phyloP scores from a whole-genome alignment of 2,888 invertebrate genomes.

The Lasioglossum figueresi region DNA sequence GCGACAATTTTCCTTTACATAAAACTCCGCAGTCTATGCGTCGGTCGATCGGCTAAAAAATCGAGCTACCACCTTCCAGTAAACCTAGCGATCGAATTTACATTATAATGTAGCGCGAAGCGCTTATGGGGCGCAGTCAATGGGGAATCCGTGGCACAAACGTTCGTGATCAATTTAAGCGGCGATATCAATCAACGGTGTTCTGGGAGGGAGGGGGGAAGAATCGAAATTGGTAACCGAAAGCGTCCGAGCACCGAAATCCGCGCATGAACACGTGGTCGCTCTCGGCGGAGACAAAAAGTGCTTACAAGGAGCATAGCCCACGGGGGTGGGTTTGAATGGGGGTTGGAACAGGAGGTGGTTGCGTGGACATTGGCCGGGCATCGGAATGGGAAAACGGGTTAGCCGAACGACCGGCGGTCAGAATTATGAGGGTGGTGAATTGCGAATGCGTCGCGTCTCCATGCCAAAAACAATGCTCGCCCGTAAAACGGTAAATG shows the following conservation, averaged over 20 bases:
- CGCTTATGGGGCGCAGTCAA: neutral
- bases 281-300: slow-evolving; percentile 58
- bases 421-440: slow-evolving; percentile 71
- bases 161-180: slow-evolving; percentile 2
- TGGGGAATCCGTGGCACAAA: neutral
- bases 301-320: slow-evolving; percentile 60
- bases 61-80: neutral
- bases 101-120: neutral
- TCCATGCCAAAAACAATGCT: slow-evolving; percentile 63
- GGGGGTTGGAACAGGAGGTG: slow-evolving; percentile 37
- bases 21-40: no score
- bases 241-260: slow-evolving; percentile 33
- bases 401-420: slow-evolving; percentile 74
- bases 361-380: slow-evolving; percentile 64
- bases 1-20: no score
- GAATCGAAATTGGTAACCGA: slow-evolving; percentile 50
- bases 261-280: slow-evolving; percentile 50
- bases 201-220: neutral
- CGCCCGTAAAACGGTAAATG: slow-evolving; percentile 56
- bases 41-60: neutral
- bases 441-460: slow-evolving; percentile 63
- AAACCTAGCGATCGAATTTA: neutral
- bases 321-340: slow-evolving; percentile 16
- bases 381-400: slow-evolving; percentile 74
- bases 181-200: neutral